These are phyloP conservation scores for Lepidocolaptes lacrymiger DNA, from an alignment of 2,797 vertebrate species.

Conservation along the genomic window DNA sequence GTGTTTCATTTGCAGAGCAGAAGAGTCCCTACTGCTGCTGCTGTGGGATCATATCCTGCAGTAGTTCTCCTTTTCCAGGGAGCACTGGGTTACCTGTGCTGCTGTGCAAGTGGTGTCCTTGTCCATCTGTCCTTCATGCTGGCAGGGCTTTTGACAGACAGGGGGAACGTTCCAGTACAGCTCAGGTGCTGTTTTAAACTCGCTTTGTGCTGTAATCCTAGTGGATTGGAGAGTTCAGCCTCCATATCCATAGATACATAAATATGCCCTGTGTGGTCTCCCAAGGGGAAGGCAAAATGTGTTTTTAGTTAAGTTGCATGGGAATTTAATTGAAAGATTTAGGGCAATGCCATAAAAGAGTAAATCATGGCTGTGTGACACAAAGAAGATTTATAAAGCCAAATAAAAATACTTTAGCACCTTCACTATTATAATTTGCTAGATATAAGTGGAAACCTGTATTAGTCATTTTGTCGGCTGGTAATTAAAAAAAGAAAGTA, in stretches of 20 bases:
- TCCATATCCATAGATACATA: background rate
- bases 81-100: background rate
- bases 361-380: background rate
- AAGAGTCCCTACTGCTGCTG: background rate
- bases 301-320: constrained; percentile 61
- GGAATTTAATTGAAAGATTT: constrained; percentile 63
- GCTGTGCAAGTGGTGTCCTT: fast-evolving
- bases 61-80: background rate
- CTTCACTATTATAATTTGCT: background rate
- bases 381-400: constrained; percentile 27
- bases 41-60: background rate
- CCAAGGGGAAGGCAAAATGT: constrained; percentile 44
- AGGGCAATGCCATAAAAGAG: background rate
- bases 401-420: constrained; percentile 38
- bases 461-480: background rate
- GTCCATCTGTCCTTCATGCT: fast-evolving
- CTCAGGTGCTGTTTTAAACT: background rate
- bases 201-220: background rate
- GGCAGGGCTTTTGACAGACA: background rate
- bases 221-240: background rate
- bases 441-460: background rate
- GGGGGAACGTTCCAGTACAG: background rate
- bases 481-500: background rate
- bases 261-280: constrained; percentile 53
- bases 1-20: background rate